Evolutionary conservation across 2,888 invertebrate genomes (phyloP), one percentile per base, ranked within the genome.

Genomic region (Hanleya hanleyi): DNA sequence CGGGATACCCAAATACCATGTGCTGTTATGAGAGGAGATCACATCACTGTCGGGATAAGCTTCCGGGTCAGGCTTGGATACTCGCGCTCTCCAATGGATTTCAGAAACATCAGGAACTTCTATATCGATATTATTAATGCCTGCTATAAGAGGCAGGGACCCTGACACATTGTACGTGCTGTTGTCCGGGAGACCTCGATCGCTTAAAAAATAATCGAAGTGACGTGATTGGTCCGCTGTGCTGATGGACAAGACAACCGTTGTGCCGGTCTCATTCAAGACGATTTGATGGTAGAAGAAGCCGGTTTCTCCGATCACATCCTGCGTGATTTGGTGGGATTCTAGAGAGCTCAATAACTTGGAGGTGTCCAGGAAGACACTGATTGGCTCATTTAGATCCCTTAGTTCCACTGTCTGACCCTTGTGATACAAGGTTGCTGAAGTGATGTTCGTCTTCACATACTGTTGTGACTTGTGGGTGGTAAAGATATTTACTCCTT

Each of bases 371-470:
- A 57, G 57, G 57, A 57, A 57, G 4, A 57, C 32, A 29, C 57
- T 57, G 32, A 57, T 32, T 29, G 57, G 57, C 29, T 22, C 22
- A 22, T 57, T 15, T 26, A 57, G 57, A 32, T 57, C 29, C 15
- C 29, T 4, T 2, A 57, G 26, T 4, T 29, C 26, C 15, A 57
- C 57, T 4, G 32, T 29, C 15, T 57, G 26, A 4, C 26, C 57
- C 29, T 29, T 12, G 32, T 57, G 22, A 32, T 29, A 57, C 32
- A 57, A 26, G 29, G 22, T 29, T 29, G 57, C 57, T 57, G 57
- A 57, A 15, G 57, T 57, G 15, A 57, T 57, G 57, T 57, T 57
- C 29, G 57, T 57, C 57, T 57, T 57, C 57, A 57, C 57, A 9
- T 29, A 29, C 5, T 26, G 26, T 9, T 57, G 22, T 2, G 57